A percentile compares a stretch with the other conserved stretches of the same genome.
Conservation (phyloP, 2,888 invertebrate species). For the Galeruca laticollis region DNA sequence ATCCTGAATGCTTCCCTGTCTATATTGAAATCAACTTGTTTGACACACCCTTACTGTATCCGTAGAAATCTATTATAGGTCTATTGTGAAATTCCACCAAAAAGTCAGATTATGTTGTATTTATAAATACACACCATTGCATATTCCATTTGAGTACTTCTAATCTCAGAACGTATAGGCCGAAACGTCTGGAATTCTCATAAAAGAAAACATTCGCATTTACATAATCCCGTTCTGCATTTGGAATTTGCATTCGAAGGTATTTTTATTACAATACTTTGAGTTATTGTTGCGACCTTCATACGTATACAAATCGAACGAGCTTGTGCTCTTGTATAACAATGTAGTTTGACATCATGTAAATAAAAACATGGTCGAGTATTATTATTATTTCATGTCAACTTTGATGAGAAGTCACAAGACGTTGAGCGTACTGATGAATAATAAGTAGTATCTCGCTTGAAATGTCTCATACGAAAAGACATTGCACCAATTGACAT, state of each 20-base stretch:
- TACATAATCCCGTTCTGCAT: conserved; percentile 23
- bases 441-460: background rate
- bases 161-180: conserved; percentile 1
- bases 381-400: conserved; percentile 18
- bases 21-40: too few relatives aligned
- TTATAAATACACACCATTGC: background rate
- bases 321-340: conserved; percentile 13
- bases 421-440: background rate
- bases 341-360: conserved; percentile 20
- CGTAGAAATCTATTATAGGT: too few relatives aligned
- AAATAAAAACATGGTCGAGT: conserved; percentile 16
- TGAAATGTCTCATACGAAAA: background rate
- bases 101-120: background rate
- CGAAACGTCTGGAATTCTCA: conserved; percentile 17
- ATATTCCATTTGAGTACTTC: conserved; percentile 3
- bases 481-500: conserved; percentile 12
- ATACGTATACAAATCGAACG: conserved; percentile 10
- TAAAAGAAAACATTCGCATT: conserved; percentile 25
- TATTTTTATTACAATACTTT: conserved; percentile 18
- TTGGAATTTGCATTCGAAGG: conserved; percentile 15
- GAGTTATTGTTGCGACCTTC: conserved; percentile 25
- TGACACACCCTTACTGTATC: too few relatives aligned
- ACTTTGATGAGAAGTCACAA: conserved; percentile 10
- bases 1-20: too few relatives aligned
- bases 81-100: background rate